Base-by-base conservation (phyloP, 2,113 vertebrate genomes). In the Rhinolophus ferrumequinum region DNA sequence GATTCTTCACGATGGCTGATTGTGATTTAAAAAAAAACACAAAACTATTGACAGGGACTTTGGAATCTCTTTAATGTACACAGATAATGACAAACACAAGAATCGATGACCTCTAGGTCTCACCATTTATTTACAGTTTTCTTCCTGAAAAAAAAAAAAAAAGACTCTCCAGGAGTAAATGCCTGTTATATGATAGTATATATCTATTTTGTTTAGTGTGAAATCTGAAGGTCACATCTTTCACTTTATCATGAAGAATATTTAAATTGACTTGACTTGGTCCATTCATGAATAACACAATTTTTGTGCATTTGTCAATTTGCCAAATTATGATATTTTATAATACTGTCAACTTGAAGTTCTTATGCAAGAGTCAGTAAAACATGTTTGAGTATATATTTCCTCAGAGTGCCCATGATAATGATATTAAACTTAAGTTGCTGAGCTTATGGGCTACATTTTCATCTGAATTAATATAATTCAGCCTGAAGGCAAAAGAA, bases 381-480 rank as follows among this genome's bases (percentile, higher is more conserved):
- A 84, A 75, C 11, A 19, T 64, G 18, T 89, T 77, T 79, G 64
- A 95, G 33, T 64, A 3, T n/a, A 13, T 10, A 50, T 62, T 75
- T 90, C 56, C 75, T 94, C 13, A 4, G 56, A 81, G 50, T 16
- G 7, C 66, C 66, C 50, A 33, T 52, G 79, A 92, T 52, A 89
- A 83, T 52, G 41, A 86, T 92, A 90, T 76, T 93, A 96, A 92
- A 93, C 44, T 38, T 88, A 58, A 54, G 79, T 86, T 72, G 84
- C 76, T 95, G 75, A 93, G 83, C 44, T 79, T 83, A 64, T 19
- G 22, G 83, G n/a, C 69, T 62, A 91, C 47, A 79, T 89, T 92
- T 96, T 96, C 83, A 90, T 83, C 64, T 83, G 54, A 95, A 92
- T 93, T 97, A 64, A 87, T 93, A 54, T 15, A 44, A 89, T 75